Evolutionary conservation across 92 coral and sea anemone genomes (phyloP).

Genomic region (Virgularia gustaviana): DNA sequence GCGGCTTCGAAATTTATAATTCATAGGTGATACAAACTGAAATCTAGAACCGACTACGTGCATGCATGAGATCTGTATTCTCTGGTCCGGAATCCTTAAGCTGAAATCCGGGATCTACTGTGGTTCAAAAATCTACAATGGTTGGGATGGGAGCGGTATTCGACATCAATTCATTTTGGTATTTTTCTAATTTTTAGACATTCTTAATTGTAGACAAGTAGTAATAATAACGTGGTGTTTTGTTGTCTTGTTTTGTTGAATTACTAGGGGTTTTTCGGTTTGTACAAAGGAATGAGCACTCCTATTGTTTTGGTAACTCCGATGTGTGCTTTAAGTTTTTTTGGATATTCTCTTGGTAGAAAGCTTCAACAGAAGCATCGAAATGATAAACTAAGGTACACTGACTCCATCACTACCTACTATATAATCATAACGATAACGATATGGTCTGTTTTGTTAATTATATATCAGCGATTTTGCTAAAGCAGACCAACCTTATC

Average conservation of each 20-base stretch:
- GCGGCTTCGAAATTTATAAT: no score
- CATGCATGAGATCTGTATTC: no score
- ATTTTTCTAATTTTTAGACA: neutral
- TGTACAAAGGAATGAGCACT: constrained; percentile 96
- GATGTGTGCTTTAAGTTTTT: constrained; percentile 86
- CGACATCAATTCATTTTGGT: neutral
- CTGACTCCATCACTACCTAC: neutral
- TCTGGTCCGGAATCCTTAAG: no score
- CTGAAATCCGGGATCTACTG: no score
- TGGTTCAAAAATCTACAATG: no score
- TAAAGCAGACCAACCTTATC: neutral
- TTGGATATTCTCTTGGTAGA: constrained; percentile 90
- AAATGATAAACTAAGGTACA: constrained; percentile 76
- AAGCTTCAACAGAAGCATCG: constrained; percentile 87
- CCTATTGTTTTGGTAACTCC: constrained; percentile 97
- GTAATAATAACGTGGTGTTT: no score
- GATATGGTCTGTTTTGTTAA: no score
- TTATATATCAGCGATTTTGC: neutral
- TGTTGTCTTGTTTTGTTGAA: neutral
- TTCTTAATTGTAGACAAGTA: no score
- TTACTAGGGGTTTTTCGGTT: constrained; percentile 85
- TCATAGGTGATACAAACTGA: no score
- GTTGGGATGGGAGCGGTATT: no score
- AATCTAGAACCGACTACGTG: no score
- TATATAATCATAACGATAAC: neutral